These are phyloP conservation scores for Psilopogon haemacephalus DNA, from an alignment of 2,113 vertebrate genomes.

Conservation along the genomic window DNA sequence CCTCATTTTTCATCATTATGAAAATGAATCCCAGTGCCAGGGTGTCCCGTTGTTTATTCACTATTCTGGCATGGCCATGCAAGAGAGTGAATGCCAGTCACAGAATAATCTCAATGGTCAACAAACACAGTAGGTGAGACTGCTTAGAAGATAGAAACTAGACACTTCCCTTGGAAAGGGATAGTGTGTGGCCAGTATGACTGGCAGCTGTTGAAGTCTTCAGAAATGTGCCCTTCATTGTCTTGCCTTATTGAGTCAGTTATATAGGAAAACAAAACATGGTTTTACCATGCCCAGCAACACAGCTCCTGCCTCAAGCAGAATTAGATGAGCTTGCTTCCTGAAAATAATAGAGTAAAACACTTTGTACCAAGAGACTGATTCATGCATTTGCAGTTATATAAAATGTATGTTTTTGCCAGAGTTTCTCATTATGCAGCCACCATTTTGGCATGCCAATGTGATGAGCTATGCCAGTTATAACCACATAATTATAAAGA, in stretches of 20 bases:
- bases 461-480: background rate
- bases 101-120: constrained; percentile 40
- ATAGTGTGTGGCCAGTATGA: background rate
- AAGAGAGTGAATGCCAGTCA: constrained; percentile 30
- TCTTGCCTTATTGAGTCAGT: background rate
- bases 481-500: background rate
- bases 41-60: constrained; percentile 65
- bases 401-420: constrained; percentile 19
- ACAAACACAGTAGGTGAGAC: constrained; percentile 59
- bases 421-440: background rate
- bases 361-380: constrained; percentile 12
- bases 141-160: constrained; percentile 18
- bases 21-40: constrained; percentile 62
- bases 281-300: background rate
- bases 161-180: background rate
- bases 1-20: constrained; percentile 69
- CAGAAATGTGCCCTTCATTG: background rate
- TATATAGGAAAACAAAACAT: background rate
- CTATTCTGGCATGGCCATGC: constrained; percentile 21
- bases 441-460: background rate
- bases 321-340: background rate
- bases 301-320: background rate
- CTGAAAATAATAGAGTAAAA: background rate
- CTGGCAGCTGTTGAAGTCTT: background rate
- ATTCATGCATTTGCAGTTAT: background rate